phyloP scores from a whole-genome alignment of 2,797 vertebrate species.

The Sebastes oblongus region DNA sequence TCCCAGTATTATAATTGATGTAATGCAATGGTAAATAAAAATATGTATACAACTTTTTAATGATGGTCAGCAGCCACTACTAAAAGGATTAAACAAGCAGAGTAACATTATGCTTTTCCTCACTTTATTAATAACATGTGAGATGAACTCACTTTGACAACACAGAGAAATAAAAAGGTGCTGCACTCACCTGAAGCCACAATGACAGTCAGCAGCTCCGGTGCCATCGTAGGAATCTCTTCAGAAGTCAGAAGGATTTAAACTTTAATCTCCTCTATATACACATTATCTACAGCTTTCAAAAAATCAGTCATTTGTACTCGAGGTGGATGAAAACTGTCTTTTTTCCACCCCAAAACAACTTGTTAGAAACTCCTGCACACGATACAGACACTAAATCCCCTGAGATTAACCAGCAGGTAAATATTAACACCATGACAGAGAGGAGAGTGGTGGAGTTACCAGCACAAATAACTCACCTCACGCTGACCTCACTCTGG shows the following conservation, averaged over 20 bases:
- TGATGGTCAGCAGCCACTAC: neutral
- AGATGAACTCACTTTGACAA: neutral
- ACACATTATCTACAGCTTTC: neutral
- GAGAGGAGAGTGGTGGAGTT: neutral
- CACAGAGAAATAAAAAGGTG: neutral
- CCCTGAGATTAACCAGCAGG: neutral
- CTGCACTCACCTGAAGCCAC: slow-evolving; percentile 52
- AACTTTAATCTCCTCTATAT: neutral
- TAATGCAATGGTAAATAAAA: neutral
- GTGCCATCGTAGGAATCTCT: slow-evolving; percentile 2
- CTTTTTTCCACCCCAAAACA: neutral
- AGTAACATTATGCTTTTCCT: neutral
- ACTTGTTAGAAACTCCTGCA: neutral
- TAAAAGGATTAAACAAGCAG: neutral
- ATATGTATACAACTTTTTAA: neutral
- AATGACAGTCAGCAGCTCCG: slow-evolving; percentile 44
- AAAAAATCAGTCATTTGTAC: neutral
- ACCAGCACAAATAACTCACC: neutral
- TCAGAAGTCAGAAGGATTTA: neutral
- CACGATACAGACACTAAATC: neutral
- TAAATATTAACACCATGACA: slow-evolving; percentile 43
- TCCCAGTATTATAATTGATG: neutral
- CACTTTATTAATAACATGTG: neutral
- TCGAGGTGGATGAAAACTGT: neutral
- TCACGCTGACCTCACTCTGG: neutral